Base-by-base conservation (phyloP, 2,797 vertebrate species). In the Distichodus sexfasciatus region DNA sequence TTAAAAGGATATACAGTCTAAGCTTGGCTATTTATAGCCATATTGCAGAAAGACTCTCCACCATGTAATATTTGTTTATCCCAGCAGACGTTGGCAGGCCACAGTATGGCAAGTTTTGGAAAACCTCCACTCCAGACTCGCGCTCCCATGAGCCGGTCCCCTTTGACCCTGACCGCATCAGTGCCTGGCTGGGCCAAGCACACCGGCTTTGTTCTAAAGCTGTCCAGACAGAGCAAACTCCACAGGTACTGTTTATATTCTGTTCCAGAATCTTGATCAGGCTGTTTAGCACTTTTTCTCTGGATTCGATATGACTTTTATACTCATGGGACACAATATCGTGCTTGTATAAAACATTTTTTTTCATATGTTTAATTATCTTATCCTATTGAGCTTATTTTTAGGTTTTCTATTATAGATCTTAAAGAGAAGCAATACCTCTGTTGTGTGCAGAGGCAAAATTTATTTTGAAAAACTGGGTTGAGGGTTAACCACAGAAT, bases 171-270 rank as follows among this genome's bases (percentile, higher is more conserved):
- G 69, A 84, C 3, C 87, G 88, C 0, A 85, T 92, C 51, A 83
- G 86, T 60, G 89, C 85, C 48, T 92, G 91, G 91, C 88, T 92
- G 8, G 84, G 85, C 29, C 88, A 90, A 71, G 78, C 79, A 63
- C 54, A 48, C 2, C 51, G 67, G 26, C 65, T 80, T 74, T 85
- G 82, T 48, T 87, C 78, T n/a, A 87, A 68, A 75, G 84, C 80
- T 0, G 84, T 86, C 67, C 90, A 89, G 81, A 89, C 89, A 0
- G 86, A 85, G 0, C 3, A 3, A 5, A 33, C 58, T 61, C 40
- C 24, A 36, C 68, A 79, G 82, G 84, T 83, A 76, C 5, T 26
- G 3, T 54, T 38, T 40, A 14, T 12, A 36, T 33, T 1, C 23
- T 17, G 11, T 1, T n/a, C 35, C 48, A 28, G 14, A 26, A 31